phyloP scores from a whole-genome alignment of 2,888 invertebrate species.

The Periphyllus acericola region DNA sequence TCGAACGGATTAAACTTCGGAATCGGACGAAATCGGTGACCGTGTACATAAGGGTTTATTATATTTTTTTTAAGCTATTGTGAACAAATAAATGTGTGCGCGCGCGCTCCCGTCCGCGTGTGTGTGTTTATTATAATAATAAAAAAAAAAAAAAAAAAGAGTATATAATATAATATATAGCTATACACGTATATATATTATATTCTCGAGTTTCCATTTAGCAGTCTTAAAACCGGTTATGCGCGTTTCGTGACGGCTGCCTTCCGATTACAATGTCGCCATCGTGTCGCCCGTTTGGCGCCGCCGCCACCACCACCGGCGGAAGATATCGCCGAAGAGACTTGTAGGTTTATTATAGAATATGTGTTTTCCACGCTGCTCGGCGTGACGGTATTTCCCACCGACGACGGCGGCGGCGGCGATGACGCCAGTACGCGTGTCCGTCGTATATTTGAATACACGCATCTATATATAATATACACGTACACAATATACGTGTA shows the following conservation, averaged over 20 bases:
- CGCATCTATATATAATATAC: not conserved
- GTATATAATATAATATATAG: no score
- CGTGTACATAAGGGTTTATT: constrained; percentile 46
- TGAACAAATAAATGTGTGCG: constrained; percentile 7
- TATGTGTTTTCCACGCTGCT: constrained; percentile 30
- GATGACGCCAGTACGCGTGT: not conserved
- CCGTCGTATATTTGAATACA: not conserved
- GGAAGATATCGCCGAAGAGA: constrained; percentile 29
- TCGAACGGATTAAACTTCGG: constrained; percentile 31
- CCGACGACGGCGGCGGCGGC: constrained; percentile 9
- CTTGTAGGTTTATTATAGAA: not conserved
- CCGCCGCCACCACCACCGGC: constrained; percentile 28
- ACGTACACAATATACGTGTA: no score
- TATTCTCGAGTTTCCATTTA: constrained; percentile 56
- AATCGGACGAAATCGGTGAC: constrained; percentile 36
- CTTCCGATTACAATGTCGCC: constrained; percentile 60
- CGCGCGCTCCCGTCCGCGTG: no score
- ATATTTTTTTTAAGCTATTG: constrained; percentile 20
- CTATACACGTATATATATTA: not conserved
- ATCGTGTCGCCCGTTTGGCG: constrained; percentile 59
- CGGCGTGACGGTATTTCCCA: constrained; percentile 40
- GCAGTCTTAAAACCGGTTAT: constrained; percentile 49
- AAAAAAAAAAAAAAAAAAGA: no score
- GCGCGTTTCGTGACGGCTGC: constrained; percentile 40
- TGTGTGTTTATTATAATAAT: no score